These are phyloP conservation scores for Andinoacara biseriatus DNA, from an alignment of 2,113 vertebrate species.

Conservation along the genomic window DNA sequence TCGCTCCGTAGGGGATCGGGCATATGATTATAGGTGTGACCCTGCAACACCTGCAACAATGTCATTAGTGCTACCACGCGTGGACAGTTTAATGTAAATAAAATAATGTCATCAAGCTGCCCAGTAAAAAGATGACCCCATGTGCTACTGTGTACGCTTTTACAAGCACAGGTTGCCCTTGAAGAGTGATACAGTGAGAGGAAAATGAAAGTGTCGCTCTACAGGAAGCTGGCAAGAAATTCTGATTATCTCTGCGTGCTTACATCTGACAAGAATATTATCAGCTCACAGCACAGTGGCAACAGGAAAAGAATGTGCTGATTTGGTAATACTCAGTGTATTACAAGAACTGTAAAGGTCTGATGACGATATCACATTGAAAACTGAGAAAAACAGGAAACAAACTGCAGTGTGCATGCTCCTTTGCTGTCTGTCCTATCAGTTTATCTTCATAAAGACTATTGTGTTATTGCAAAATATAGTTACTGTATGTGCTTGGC, in stretches of 20 bases:
- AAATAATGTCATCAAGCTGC: slow-evolving; percentile 44
- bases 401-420: neutral
- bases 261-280: neutral
- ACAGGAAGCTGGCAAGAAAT: neutral
- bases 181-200: neutral
- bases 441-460: neutral
- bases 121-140: slow-evolving; percentile 9
- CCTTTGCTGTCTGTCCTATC: neutral
- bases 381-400: neutral
- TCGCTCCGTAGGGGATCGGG: slow-evolving; percentile 57
- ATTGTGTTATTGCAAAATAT: neutral
- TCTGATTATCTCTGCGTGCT: neutral
- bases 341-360: neutral
- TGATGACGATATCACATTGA: neutral
- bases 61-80: slow-evolving; percentile 63
- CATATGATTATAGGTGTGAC: slow-evolving; percentile 68
- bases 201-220: slow-evolving; percentile 1
- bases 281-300: neutral
- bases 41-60: slow-evolving; percentile 65
- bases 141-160: slow-evolving; percentile 1
- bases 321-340: neutral
- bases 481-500: neutral
- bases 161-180: slow-evolving; percentile 37
- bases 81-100: slow-evolving; percentile 69
- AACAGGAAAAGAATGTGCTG: neutral